Percentiles rank a stretch among this genome's conserved stretches.
Evolutionary conservation across 2,888 invertebrate species (phyloP).

Genomic region (Tetranychus piercei): DNA sequence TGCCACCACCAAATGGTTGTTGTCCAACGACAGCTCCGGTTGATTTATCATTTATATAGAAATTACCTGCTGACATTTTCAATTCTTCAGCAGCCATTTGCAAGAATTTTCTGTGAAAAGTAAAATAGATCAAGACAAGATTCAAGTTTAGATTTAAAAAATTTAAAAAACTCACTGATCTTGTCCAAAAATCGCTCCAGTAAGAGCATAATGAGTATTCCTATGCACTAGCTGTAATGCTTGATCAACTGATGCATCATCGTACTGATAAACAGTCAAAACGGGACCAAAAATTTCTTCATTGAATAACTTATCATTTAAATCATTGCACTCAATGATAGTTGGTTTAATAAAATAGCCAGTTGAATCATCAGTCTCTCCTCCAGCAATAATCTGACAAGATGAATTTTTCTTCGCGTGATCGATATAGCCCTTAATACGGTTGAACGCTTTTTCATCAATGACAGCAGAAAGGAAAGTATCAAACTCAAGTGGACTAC

Average conservation of each 20-base stretch:
- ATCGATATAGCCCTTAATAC: slow-evolving; percentile 73
- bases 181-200: slow-evolving; percentile 77
- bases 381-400: slow-evolving; percentile 59
- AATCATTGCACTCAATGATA: slow-evolving; percentile 64
- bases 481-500: slow-evolving; percentile 59
- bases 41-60: slow-evolving; percentile 94
- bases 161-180: slow-evolving; percentile 45
- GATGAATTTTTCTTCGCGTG: slow-evolving; percentile 52
- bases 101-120: slow-evolving; percentile 45
- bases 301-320: slow-evolving; percentile 62
- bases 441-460: slow-evolving; percentile 72
- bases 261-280: slow-evolving; percentile 68
- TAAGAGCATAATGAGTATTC: slow-evolving; percentile 74
- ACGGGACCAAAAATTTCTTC: slow-evolving; percentile 98
- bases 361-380: slow-evolving; percentile 54
- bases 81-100: slow-evolving; percentile 56
- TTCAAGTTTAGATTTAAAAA: slow-evolving; percentile 28
- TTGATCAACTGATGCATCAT: slow-evolving; percentile 40
- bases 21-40: slow-evolving; percentile 97
- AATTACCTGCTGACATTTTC: slow-evolving; percentile 83
- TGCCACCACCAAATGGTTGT: slow-evolving; percentile 93
- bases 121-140: neutral
- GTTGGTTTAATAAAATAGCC: slow-evolving; percentile 93
- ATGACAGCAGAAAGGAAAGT: slow-evolving; percentile 88
- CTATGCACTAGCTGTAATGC: slow-evolving; percentile 35